Conservation (phyloP, 2,888 invertebrate species). For the Hartigia nigra region DNA sequence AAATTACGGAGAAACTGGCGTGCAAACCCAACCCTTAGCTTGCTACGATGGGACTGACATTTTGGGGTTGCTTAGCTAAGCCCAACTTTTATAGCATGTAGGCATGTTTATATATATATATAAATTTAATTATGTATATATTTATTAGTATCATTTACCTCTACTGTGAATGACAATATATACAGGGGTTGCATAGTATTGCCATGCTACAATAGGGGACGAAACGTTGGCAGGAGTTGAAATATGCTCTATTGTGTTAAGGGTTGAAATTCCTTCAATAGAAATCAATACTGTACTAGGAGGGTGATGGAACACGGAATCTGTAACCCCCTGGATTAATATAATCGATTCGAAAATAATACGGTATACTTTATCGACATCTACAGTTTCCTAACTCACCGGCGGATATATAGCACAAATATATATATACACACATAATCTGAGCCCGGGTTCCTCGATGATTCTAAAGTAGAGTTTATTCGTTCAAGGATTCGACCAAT, state of each 20-base stretch:
- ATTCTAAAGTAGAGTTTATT: not conserved
- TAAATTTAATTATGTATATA: conserved; percentile 3
- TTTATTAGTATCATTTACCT: conserved; percentile 14
- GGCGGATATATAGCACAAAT: not conserved
- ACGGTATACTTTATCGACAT: not conserved
- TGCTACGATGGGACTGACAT: not conserved
- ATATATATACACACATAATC: not conserved
- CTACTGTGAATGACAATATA: not conserved
- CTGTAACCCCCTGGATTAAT: not conserved
- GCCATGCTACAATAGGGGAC: not conserved
- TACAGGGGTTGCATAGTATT: not conserved
- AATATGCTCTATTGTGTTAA: not conserved
- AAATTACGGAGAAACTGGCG: not conserved
- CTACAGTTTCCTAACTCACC: not conserved
- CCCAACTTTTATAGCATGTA: not conserved
- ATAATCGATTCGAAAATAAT: not conserved
- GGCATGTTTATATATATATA: conserved; percentile 3
- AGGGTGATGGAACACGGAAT: not conserved
- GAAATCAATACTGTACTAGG: not conserved
- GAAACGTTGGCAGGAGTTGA: not conserved
- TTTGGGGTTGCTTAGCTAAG: not conserved
- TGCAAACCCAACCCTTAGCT: not conserved
- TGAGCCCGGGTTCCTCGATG: not conserved
- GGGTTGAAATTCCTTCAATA: not conserved
- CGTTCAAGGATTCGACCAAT: not conserved